Conservation (phyloP, 2,888 invertebrate species). For the Hydraecia micacea region DNA sequence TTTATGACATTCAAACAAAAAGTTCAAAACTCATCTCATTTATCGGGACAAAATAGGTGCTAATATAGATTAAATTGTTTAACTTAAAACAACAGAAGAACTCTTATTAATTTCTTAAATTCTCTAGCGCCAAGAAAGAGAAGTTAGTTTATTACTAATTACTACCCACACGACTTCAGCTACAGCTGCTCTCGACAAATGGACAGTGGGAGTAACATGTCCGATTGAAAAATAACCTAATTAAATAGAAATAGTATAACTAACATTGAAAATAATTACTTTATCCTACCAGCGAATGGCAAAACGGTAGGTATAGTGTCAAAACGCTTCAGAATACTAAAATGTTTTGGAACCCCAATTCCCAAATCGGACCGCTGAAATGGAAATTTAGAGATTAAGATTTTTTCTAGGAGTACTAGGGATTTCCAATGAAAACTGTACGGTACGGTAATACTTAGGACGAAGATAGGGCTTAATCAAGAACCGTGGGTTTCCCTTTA, state of each 20-base stretch:
- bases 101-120: neutral
- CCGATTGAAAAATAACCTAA: conserved; percentile 14
- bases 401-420: conserved; percentile 5
- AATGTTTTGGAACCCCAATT: conserved; percentile 3
- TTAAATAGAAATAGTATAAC: conserved; percentile 3
- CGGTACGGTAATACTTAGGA: neutral
- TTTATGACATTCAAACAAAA: neutral
- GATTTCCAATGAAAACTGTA: neutral
- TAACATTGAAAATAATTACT: conserved; percentile 15
- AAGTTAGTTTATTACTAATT: conserved; percentile 3
- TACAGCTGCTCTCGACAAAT: neutral
- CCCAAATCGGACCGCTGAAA: conserved; percentile 1
- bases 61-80: neutral
- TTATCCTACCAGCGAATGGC: neutral
- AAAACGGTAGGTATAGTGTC: neutral
- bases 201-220: neutral
- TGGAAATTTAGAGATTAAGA: neutral
- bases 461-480: neutral
- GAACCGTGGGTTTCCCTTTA: neutral
- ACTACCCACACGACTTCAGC: neutral
- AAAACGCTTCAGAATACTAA: neutral
- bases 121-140: neutral
- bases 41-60: neutral
- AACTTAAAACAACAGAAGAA: neutral
- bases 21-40: neutral